phyloP scores from a whole-genome alignment of 2,797 vertebrate species.

The Merluccius polli region DNA sequence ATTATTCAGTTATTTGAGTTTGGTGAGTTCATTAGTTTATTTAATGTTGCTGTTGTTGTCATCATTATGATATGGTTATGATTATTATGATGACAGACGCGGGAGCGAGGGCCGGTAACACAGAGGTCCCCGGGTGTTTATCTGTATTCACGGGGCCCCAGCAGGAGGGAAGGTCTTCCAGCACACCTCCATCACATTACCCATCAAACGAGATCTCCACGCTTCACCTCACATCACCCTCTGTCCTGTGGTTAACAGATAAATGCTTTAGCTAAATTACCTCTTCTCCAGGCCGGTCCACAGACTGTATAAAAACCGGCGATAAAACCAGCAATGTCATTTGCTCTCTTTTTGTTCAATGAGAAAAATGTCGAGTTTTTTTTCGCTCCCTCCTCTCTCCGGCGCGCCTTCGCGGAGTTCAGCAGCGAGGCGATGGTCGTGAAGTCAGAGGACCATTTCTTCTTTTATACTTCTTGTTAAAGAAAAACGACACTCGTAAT shows the following conservation, averaged over 20 bases:
- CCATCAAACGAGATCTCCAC: not conserved
- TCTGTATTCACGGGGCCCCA: not conserved
- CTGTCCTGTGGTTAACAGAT: not conserved
- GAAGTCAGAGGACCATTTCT: not conserved
- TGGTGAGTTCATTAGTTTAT: too few species aligned
- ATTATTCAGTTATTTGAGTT: not conserved
- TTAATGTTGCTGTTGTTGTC: not conserved
- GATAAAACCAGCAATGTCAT: not conserved
- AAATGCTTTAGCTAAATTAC: not conserved
- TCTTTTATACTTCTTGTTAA: not conserved
- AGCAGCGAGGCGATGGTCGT: not conserved
- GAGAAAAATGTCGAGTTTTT: not conserved
- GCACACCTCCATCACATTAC: not conserved
- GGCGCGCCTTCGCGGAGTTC: not conserved
- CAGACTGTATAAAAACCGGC: not conserved
- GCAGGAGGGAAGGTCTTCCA: not conserved
- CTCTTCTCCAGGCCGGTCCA: not conserved
- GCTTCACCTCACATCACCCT: not conserved
- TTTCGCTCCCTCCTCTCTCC: not conserved
- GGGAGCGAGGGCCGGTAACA: not conserved
- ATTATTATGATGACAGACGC: not conserved
- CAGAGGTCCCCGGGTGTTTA: too few species aligned
- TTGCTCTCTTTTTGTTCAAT: not conserved
- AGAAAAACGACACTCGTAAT: not conserved
- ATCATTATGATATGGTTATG: not conserved